Evolutionary conservation across 2,113 vertebrate genomes (phyloP), one percentile per base, ranked within the genome.

Genomic region (Alethe castanea): DNA sequence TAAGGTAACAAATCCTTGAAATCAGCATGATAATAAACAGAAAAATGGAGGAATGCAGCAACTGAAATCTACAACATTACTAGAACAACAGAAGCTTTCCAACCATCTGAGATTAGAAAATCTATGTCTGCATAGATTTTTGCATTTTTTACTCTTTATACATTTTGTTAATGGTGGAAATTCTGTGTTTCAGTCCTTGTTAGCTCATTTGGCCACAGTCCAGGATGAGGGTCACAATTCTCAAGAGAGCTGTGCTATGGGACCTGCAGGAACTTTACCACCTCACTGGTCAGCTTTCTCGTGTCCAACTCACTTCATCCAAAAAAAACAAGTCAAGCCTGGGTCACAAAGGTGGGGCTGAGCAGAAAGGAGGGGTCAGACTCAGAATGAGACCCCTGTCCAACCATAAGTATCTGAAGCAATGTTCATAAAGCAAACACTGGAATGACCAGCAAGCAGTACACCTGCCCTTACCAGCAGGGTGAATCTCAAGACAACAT

Each of bases 1-100:
- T 86, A 94, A 78, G 29, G 60, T 47, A 83, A 70, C 26, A 81
- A 81, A 88, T 88, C 90, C 76, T 93, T 94, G 69, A 87, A 92
- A 92, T 29, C 48, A 92, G 48, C 7, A 8, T 83, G 94, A 86
- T 78, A 82, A 76, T 57, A 85, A 94, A 93, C 47, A 93, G 36
- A 87, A 83, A 81, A 81, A 45, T 11, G 5, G 47, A 82, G 54
- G 47, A 93, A 85, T 81, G 53, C 53, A 87, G 31, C 0, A 0
- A 78, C 35, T 52, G 56, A 88, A 92, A 88, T 85, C 48, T 48
- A 20, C 85, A 73, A 79, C 24, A 59, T 81, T 88, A 86, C 52
- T 73, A 83, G 59, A 95, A 86, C 52, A 87, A 80, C 6, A 0
- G 25, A 61, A 47, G 56, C 38, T 65, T 69, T 94, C 50, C 52